phyloP scores from a whole-genome alignment of 23 tunicate species.

The Diplosoma virens region DNA sequence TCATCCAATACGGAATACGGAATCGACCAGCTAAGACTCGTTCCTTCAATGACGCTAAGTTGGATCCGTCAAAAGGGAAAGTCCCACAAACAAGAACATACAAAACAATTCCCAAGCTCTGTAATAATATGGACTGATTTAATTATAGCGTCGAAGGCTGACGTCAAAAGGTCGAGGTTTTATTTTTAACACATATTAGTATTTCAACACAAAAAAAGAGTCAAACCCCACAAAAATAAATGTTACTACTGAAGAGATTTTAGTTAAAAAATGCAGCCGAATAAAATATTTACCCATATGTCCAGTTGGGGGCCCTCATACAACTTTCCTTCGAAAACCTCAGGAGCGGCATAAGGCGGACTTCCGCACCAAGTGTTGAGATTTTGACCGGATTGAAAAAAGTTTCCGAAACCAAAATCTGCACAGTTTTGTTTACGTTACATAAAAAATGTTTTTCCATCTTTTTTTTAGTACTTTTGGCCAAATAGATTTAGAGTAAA shows the following conservation, averaged over 20 bases:
- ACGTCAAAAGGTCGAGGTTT: too few species aligned
- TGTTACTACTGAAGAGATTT: too few species aligned
- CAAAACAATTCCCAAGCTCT: conserved; percentile 95
- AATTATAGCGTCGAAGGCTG: too few species aligned
- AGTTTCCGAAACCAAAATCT: conserved; percentile 95
- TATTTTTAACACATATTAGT: too few species aligned
- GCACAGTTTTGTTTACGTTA: too few species aligned
- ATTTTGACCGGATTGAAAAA: conserved; percentile 64
- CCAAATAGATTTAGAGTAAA: too few species aligned
- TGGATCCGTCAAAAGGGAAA: conserved; percentile 88
- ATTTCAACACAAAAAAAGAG: too few species aligned
- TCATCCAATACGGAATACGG: conserved; percentile 88
- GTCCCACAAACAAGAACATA: conserved; percentile 94
- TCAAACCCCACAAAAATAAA: too few species aligned
- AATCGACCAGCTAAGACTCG: conserved; percentile 79
- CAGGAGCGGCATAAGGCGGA: conserved; percentile 98
- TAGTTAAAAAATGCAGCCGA: not conserved
- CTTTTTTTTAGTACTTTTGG: too few species aligned
- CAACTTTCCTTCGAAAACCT: conserved; percentile 87
- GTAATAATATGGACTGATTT: too few species aligned
- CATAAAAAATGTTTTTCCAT: too few species aligned
- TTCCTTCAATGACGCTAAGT: conserved; percentile 52
- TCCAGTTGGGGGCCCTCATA: conserved; percentile 96
- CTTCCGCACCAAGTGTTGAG: conserved; percentile 96
- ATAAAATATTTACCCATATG: conserved; percentile 67